A percentile compares a stretch with the other conserved stretches of the same genome.
phyloP scores from a whole-genome alignment of 2,113 vertebrate species.

The Melanerpes aurifrons region DNA sequence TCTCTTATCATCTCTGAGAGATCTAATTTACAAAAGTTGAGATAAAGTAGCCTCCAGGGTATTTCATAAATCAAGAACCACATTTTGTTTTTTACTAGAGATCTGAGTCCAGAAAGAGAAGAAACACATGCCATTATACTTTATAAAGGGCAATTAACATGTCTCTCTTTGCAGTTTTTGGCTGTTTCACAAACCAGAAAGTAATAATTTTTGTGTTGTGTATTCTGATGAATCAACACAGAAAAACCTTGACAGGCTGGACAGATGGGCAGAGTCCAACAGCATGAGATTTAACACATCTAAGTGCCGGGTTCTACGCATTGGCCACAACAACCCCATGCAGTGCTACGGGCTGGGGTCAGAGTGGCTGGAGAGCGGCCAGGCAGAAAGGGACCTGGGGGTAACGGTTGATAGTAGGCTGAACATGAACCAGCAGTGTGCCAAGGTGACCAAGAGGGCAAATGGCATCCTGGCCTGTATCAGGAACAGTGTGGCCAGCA shows the following conservation, averaged over 20 bases:
- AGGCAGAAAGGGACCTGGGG: no score
- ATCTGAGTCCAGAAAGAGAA: background rate
- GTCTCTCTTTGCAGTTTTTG: conserved; percentile 3
- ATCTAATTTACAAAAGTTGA: conserved; percentile 24
- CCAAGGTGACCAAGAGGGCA: no score
- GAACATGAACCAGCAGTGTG: no score
- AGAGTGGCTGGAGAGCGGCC: no score
- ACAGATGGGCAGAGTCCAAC: no score
- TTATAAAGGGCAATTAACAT: background rate
- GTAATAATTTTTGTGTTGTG: background rate
- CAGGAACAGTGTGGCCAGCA: no score
- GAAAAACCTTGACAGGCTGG: background rate
- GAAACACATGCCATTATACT: background rate
- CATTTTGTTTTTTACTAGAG: background rate
- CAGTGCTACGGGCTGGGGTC: no score
- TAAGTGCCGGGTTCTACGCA: no score
- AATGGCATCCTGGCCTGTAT: no score
- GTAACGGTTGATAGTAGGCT: no score
- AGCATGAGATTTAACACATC: no score
- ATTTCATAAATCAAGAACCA: conserved; percentile 34
- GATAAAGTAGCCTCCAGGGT: conserved; percentile 28
- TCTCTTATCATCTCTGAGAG: conserved; percentile 5
- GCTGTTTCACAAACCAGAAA: background rate
- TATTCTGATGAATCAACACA: background rate
- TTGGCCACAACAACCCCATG: no score